A percentile compares a stretch with the other conserved stretches of the same genome.
Evolutionary conservation across 2,888 invertebrate species (phyloP).

Genomic region (Eupithecia dodoneata): DNA sequence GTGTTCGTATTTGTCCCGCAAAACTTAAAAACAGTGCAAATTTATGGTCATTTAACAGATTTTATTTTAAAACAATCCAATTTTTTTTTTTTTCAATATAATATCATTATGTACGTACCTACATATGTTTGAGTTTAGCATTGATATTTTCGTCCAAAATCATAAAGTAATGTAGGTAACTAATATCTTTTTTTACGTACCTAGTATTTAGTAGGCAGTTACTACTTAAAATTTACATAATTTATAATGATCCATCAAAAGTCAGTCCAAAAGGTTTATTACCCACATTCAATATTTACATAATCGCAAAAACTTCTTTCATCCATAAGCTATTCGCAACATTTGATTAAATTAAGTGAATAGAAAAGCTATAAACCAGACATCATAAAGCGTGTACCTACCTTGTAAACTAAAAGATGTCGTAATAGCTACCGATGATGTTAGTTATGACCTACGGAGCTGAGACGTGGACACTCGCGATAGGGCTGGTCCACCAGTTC

Average conservation of each 20-base stretch:
- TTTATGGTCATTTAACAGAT: too few species aligned
- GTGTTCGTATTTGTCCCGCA: too few species aligned
- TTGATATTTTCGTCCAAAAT: too few species aligned
- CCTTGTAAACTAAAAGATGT: background rate
- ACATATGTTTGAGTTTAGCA: too few species aligned
- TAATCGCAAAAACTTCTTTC: background rate
- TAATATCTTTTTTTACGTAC: background rate
- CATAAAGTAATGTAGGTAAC: too few species aligned
- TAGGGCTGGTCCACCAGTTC: too few species aligned
- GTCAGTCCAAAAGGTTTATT: conserved; percentile 7
- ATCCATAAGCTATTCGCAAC: background rate
- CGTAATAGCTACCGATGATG: background rate
- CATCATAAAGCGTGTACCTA: background rate
- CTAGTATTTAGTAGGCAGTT: background rate
- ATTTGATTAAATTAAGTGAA: background rate
- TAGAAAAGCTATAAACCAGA: background rate
- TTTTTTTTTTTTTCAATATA: too few species aligned
- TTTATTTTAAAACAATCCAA: too few species aligned
- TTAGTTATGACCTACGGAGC: too few species aligned
- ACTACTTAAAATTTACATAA: background rate
- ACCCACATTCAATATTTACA: background rate
- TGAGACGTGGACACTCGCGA: too few species aligned
- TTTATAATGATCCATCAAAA: background rate
- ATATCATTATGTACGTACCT: too few species aligned
- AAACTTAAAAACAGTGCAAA: too few species aligned